Evolutionary conservation across 2,113 vertebrate genomes (phyloP), one percentile per base, ranked within the genome.

Genomic region (Vulpes lagopus): DNA sequence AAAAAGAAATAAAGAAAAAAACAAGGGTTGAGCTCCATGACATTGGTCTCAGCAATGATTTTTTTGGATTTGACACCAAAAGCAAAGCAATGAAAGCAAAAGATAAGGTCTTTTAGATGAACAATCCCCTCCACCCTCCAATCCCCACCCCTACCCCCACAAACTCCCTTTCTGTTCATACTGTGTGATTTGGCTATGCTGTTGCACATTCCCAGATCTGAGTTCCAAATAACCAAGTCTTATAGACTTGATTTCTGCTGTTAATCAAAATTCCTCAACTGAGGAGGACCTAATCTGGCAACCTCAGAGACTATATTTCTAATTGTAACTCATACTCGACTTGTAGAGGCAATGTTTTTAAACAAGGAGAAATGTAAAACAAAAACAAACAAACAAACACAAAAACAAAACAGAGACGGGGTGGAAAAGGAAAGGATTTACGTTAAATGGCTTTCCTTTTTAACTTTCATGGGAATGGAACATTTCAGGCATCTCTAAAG

Each of bases 341-440:
- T 90, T 84, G 74, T 90, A 93, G 91, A 89, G 59, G 73, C 65
- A 96, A 88, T 89, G 20, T 89, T 94, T 96, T 91, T 64, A 92
- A 93, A 94, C 64, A 94, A 87, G 25, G 12, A 59, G 11, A 93
- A 89, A 38, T 23, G 43, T 43, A 43, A 43, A 43, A 43, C 43
- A 43, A 43, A 43, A 43, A 43, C n/a, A 43, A 43, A 43, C 5
- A 43, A 43, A 5, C 1, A 43, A 43, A 43, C 4, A 43, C 43
- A 43, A 43, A 81, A 81, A 94, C 5, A 94, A 74, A 69, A 49
- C 38, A 16, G 20, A 95, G 87, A 83, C 51, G 51, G 16, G 60
- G 9, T 43, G n/a, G 19, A 2, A 60, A 89, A 94, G 4, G 3
- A 20, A 5, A 60, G 5, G 30, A 80, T 79, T 92, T 89, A 22